phyloP scores from a whole-genome alignment of 2,888 invertebrate genomes.

The Neoitamus cyanurus region DNA sequence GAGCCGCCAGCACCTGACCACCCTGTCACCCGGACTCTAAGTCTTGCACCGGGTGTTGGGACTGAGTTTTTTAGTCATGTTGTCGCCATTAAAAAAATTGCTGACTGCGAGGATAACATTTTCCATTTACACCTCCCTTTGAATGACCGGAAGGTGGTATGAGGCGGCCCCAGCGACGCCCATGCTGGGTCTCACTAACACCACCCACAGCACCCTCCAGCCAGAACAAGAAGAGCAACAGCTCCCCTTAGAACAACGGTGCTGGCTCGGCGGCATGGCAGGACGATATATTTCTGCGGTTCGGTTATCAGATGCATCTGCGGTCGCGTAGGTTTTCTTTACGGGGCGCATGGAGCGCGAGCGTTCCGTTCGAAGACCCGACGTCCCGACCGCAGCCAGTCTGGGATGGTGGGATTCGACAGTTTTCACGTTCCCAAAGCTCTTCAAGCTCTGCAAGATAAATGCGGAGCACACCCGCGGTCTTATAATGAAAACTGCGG shows the following conservation, averaged over 20 bases:
- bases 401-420: conserved; percentile 4
- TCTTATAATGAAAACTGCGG: conserved; percentile 35
- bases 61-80: conserved; percentile 7
- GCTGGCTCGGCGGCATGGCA: background rate
- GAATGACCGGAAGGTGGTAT: background rate
- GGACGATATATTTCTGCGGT: conserved; percentile 37
- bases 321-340: conserved; percentile 17
- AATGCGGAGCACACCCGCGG: background rate
- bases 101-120: conserved; percentile 24
- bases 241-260: background rate
- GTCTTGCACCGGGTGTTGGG: background rate
- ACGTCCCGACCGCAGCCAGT: background rate
- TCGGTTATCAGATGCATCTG: conserved; percentile 45
- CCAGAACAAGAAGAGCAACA: conserved; percentile 3
- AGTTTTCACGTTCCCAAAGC: conserved; percentile 12
- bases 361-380: background rate
- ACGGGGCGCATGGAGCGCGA: background rate
- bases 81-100: conserved; percentile 42
- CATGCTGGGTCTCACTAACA: background rate
- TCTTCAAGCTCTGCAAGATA: conserved; percentile 13
- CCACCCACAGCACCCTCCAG: background rate
- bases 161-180: background rate
- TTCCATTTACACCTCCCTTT: conserved; percentile 30
- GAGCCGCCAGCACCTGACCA: background rate
- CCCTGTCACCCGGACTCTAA: background rate